Conservation (phyloP, 2,113 vertebrate genomes). For the Amblyornis subalaris region DNA sequence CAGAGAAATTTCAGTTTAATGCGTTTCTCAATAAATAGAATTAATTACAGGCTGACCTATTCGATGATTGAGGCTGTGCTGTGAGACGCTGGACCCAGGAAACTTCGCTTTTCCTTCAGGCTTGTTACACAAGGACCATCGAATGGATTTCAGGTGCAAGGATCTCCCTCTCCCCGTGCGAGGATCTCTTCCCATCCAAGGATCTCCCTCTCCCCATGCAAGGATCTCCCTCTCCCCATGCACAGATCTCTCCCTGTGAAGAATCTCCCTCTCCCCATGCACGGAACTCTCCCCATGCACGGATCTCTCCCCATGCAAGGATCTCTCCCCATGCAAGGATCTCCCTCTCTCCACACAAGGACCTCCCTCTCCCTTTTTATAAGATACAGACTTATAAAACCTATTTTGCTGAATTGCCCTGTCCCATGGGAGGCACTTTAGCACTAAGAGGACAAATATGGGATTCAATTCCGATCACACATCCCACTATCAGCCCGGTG, state of each 20-base stretch:
- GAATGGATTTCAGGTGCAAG: fast-evolving
- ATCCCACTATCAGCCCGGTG: background rate
- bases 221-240: background rate
- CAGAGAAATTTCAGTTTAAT: background rate
- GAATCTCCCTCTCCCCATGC: background rate
- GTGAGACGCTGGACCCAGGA: background rate
- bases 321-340: no score
- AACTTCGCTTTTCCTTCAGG: background rate
- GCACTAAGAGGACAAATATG: background rate
- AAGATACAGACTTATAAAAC: background rate
- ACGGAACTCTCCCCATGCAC: background rate
- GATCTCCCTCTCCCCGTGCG: background rate
- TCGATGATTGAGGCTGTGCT: background rate
- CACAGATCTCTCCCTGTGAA: no score
- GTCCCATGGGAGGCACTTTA: background rate
- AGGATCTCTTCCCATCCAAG: background rate
- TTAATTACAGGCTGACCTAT: background rate
- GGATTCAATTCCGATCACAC: background rate
- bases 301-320: background rate
- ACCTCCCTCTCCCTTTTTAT: background rate
- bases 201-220: background rate
- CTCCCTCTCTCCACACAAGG: background rate
- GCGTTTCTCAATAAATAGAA: background rate
- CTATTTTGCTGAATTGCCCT: background rate
- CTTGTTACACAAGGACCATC: background rate